Evolutionary conservation across 1,140 invertebrate genomes (phyloP), one percentile per base, ranked within the genome.

Genomic region (Zaprionus lachaisei): DNA sequence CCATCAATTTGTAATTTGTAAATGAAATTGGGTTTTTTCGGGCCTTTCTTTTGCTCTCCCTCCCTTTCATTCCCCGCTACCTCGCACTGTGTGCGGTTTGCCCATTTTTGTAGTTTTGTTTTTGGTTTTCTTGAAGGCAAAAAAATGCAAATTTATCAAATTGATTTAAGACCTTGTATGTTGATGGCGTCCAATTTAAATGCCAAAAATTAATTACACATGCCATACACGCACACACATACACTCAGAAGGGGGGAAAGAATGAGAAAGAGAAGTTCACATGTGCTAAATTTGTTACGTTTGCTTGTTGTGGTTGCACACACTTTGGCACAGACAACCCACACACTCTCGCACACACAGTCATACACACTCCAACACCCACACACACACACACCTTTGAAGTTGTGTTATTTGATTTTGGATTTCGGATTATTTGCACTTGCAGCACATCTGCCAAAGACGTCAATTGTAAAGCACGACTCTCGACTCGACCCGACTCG

Each of bases 1-100:
- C 75, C 83, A 86, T 83, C 80, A 89, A 83, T 80, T 86, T 86
- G 83, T 86, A 81, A 87, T 89, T 87, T 87, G 83, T 89, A 89
- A 89, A 87, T 87, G 75, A 89, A 87, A 87, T 89, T 83, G 84
- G 72, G 67, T 80, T 83, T 77, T 41, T 49, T 67, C 44, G 31
- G 71, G 79, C 58, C 38, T 60, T 26, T 15, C 28, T 12, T 63
- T 24, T 11, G 26, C 57, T 4, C 37, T 26, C 4, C 57, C 38
- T 72, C 70, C 62, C 65, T 81, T 73, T 62, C 54, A 66, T 57
- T 51, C 44, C 20, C 44, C 28, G 7, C 34, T 12, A 6, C 9
- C 34, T 37, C 34, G 11, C 1, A 38, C 37, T 38, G 4, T 14
- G 38, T 31, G 60, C 11, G 47, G 61, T 31, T 51, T 47, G 41